Evolutionary conservation across 2,797 vertebrate species (phyloP).

Genomic region (Semaprochilodus insignis): DNA sequence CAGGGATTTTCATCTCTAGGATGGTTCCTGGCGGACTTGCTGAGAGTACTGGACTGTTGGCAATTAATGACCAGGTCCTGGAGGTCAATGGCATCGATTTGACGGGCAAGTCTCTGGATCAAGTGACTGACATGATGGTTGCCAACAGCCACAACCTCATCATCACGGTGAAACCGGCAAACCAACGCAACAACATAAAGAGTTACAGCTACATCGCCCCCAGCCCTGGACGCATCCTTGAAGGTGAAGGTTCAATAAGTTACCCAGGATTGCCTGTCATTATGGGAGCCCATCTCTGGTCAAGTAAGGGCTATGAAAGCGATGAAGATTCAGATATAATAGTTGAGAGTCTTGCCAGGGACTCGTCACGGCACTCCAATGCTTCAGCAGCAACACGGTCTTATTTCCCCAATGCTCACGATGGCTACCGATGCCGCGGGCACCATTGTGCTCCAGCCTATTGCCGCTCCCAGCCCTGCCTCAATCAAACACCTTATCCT

Average conservation of each 20-base stretch:
- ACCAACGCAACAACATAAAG: conserved; percentile 86
- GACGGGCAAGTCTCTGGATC: conserved; percentile 84
- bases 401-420: conserved; percentile 58
- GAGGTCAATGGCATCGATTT: conserved; percentile 90
- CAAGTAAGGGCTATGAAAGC: conserved; percentile 80
- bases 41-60: conserved; percentile 84
- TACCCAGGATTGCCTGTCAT: conserved; percentile 64
- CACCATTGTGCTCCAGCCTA: conserved; percentile 20
- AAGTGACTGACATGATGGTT: conserved; percentile 91
- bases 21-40: conserved; percentile 87
- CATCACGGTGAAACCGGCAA: conserved; percentile 86
- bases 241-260: conserved; percentile 77
- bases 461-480: conserved; percentile 58
- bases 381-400: conserved; percentile 48
- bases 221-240: conserved; percentile 75
- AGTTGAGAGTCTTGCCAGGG: conserved; percentile 78
- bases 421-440: background rate
- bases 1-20: conserved; percentile 86
- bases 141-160: conserved; percentile 89
- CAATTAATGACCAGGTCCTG: conserved; percentile 86
- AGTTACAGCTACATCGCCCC: conserved; percentile 72
- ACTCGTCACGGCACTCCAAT: conserved; percentile 70
- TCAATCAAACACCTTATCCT: conserved; percentile 68
- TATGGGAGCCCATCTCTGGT: conserved; percentile 71
- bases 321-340: conserved; percentile 84